Evolutionary conservation across 2,797 vertebrate genomes (phyloP).

Genomic region (Neopelma chrysocephalum): DNA sequence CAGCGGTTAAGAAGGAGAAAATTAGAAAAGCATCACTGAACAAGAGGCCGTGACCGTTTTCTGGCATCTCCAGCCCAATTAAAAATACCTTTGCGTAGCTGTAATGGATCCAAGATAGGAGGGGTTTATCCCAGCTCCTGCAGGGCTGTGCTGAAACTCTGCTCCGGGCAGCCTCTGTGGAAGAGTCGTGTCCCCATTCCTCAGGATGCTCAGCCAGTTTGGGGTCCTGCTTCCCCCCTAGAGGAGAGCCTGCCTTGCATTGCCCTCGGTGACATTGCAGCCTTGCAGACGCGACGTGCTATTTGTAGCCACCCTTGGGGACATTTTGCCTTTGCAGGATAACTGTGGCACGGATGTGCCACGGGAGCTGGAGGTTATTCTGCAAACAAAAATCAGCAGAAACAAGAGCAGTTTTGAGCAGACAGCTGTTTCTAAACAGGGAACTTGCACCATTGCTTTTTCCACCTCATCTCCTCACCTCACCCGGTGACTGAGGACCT

Average conservation of each 20-base stretch:
- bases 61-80: not conserved
- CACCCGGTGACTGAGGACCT: not conserved
- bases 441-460: not conserved
- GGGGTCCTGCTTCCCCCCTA: not conserved
- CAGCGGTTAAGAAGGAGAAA: not conserved
- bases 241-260: accelerated
- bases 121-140: not conserved
- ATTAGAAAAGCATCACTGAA: not conserved
- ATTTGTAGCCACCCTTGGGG: not conserved
- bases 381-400: not conserved
- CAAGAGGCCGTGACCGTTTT: not conserved
- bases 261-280: accelerated
- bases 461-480: not conserved
- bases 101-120: not conserved
- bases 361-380: not conserved
- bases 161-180: not conserved
- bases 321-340: not conserved
- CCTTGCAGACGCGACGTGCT: not conserved
- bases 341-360: accelerated
- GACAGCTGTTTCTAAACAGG: not conserved
- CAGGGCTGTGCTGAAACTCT: not conserved
- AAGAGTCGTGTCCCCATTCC: not conserved
- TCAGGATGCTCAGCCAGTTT: accelerated
- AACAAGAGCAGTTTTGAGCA: not conserved
- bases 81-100: not conserved